Evolutionary conservation across 2,113 vertebrate species (phyloP).

Genomic region (Phylloscopus trochiloides): DNA sequence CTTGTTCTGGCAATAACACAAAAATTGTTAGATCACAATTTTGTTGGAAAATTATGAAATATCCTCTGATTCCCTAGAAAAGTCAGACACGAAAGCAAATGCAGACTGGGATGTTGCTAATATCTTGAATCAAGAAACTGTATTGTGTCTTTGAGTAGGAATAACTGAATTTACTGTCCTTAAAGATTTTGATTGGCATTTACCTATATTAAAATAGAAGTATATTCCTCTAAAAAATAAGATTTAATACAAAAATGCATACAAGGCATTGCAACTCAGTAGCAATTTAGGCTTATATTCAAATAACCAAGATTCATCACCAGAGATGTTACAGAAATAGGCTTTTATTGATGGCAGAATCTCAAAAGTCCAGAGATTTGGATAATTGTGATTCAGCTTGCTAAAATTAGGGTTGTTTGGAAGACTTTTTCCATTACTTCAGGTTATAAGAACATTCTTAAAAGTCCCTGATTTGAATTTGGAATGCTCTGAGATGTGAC

Average conservation of each 20-base stretch:
- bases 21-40: background rate
- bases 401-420: background rate
- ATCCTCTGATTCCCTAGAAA: background rate
- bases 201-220: background rate
- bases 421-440: background rate
- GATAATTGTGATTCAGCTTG: background rate
- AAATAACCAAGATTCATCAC: background rate
- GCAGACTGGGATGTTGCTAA: background rate
- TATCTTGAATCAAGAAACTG: background rate
- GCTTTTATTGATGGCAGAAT: background rate
- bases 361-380: background rate
- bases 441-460: background rate
- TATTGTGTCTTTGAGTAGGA: background rate
- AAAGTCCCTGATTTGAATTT: background rate
- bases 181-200: background rate
- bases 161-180: background rate
- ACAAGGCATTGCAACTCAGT: background rate
- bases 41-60: background rate
- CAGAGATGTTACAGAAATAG: background rate
- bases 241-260: background rate
- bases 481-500: background rate
- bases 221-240: background rate
- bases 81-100: background rate
- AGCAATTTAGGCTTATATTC: background rate
- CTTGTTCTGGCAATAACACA: background rate